Conservation (phyloP, 2,797 vertebrate genomes). For the Onychomys torridus region DNA sequence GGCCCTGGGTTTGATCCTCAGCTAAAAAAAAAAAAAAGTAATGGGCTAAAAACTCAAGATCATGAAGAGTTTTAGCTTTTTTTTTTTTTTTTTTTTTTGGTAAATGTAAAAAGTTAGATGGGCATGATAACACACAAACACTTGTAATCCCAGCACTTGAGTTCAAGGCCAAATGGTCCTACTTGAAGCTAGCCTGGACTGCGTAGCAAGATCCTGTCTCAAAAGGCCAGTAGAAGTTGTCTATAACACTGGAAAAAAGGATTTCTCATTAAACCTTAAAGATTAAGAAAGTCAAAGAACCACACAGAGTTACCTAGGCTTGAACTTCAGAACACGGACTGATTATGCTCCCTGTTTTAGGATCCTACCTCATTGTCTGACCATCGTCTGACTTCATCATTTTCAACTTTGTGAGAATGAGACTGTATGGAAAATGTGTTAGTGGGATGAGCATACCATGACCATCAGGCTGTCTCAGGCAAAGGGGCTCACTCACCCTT, state of each 20-base stretch:
- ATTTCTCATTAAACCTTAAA: constrained; percentile 46
- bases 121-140: not conserved
- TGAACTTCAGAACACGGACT: not conserved
- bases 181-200: not conserved
- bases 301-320: not conserved
- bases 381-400: not conserved
- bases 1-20: too few species aligned
- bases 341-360: not conserved
- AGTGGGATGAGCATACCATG: not conserved
- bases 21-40: not conserved
- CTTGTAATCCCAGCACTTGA: not conserved
- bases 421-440: not conserved
- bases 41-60: constrained; percentile 35
- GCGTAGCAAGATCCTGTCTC: not conserved
- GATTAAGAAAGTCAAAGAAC: not conserved
- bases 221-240: not conserved
- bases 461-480: not conserved
- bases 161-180: not conserved
- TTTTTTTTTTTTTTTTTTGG: constrained; percentile 39
- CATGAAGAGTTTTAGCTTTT: constrained; percentile 1
- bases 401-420: not conserved
- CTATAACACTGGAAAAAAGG: constrained; percentile 17
- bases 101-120: not conserved
- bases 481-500: not conserved
- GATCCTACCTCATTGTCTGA: not conserved